Base-by-base conservation (phyloP, 2,113 vertebrate genomes). In the Deroptyus accipitrinus region DNA sequence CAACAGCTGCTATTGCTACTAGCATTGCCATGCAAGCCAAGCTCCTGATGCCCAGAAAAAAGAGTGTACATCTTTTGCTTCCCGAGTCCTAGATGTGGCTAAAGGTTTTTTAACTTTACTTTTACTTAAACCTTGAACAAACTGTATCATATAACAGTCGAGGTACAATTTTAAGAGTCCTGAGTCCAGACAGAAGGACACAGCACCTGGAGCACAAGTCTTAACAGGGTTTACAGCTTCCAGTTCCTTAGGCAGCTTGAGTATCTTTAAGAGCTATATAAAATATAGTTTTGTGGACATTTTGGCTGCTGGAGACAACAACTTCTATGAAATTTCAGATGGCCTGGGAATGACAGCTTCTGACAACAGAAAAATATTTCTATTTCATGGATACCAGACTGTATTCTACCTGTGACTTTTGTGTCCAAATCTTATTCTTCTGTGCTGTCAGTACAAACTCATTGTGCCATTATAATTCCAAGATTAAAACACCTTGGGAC, bases 61-160 rank as follows among this genome's bases (percentile, higher is more conserved):
- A 7, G 1, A 78, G 22, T 0, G 0, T 17, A 10, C 48, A 44
- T n/a, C n/a, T 86, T 77, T 33, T 55, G 10, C 20, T 28, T 63
- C 31, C 46, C 33, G 14, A 63, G 24, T 4, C 30, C 64, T 41
- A 39, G 2, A 51, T 72, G 28, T 14, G 18, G 30, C 42, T 68
- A 19, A 77, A 74, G 19, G 11, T 20, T 54, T 88, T 62, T 35
- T 16, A n/a, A n/a, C 11, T 61, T 83, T 59, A 49, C 3, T 75
- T 83, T 46, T 70, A 12, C 24, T 91, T 74, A 70, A 68, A 76
- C 8, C 78, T 84, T 55, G 80, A n/a, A 42, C 31, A 67, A 69
- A 2, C 3, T 39, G 2, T 39, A 74, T 57, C 52, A 64, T 61
- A 57, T 37, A 41, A 24, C 35, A 41, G 9, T 19, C 27, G n/a